phyloP scores from a whole-genome alignment of 2,888 invertebrate species.

The Tinea pellionella region DNA sequence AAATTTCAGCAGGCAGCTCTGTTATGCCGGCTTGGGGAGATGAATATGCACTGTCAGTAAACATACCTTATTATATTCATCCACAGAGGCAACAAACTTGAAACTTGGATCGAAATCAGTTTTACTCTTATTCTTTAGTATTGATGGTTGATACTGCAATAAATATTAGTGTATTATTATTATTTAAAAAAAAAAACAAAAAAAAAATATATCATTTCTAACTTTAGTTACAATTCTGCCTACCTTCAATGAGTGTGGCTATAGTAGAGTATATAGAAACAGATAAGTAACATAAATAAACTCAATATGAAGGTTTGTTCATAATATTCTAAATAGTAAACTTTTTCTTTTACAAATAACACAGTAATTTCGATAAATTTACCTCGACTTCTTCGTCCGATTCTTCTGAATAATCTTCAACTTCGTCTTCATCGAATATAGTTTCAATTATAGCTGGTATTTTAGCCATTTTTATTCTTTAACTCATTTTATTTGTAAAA shows the following conservation, averaged over 20 bases:
- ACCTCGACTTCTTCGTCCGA: conserved; percentile 87
- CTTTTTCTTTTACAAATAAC: background rate
- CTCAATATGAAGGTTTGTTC: too few relatives aligned
- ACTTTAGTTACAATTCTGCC: too few relatives aligned
- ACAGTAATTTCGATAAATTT: too few relatives aligned
- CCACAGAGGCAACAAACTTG: conserved; percentile 80
- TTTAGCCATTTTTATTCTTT: conserved; percentile 24
- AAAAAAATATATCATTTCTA: background rate
- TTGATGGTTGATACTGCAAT: conserved; percentile 84
- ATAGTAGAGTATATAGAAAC: too few relatives aligned
- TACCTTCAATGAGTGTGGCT: too few relatives aligned
- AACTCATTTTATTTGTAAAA: conserved; percentile 12
- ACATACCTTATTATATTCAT: conserved; percentile 82
- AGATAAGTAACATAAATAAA: too few relatives aligned
- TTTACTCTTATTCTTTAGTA: conserved; percentile 76
- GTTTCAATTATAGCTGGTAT: conserved; percentile 79
- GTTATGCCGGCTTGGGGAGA: too few relatives aligned
- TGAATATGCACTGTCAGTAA: too few relatives aligned
- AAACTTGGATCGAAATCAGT: conserved; percentile 86
- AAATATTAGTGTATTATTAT: conserved; percentile 17
- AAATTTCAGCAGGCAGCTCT: too few relatives aligned
- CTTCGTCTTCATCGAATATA: conserved; percentile 85
- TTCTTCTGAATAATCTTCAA: conserved; percentile 82
- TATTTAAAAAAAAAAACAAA: too few relatives aligned
- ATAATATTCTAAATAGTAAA: too few relatives aligned